Evolutionary conservation across 2,888 invertebrate genomes (phyloP), one percentile per base, ranked within the genome.

Genomic region (Oconnorella tubifera): DNA sequence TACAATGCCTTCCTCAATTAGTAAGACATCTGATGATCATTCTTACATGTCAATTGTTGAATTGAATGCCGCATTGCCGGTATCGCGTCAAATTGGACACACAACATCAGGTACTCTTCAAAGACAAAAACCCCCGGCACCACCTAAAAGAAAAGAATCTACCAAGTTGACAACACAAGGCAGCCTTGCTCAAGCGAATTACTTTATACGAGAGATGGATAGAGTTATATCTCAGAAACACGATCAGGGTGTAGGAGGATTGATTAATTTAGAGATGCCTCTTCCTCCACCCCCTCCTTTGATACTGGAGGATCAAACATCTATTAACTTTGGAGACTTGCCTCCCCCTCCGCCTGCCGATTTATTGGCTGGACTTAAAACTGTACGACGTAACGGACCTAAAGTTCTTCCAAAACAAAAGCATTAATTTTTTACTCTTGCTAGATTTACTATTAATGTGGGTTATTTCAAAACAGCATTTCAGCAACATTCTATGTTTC

Each of bases 161-260:
- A 69, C 69, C 6, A 63, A 68, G 56, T 59, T 69, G 25, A 63
- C 63, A 3, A 25, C 58, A 10, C 48, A 62, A 56, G n/a, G n/a
- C n/a, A n/a, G n/a, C n/a, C 40, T 51, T 3, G 27, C 65, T 2
- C 51, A 64, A 19, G 55, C 62, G n/a, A 50, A 49, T 2, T 61
- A 66, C 62, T 63, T 69, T 55, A 66, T 70, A 51, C 50, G 53
- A 19, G 70, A 70, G 40, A 50, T 70, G 32, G 65, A 67, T 31
- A 60, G 69, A 6, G 65, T 66, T 32, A 55, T 69, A n/a, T 51
- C 50, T n/a, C 67, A 67, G 61, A 70, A 70, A 48, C 69, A 70
- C 28, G 53, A 51, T 40, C 53, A 19, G n/a, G 57, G 58, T 19
- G 56, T 27, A n/a, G 48, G 60, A 3, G 59, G 55, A 14, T 10